Evolutionary conservation across 92 coral and sea anemone species (phyloP).

Genomic region (Bergia sp.): DNA sequence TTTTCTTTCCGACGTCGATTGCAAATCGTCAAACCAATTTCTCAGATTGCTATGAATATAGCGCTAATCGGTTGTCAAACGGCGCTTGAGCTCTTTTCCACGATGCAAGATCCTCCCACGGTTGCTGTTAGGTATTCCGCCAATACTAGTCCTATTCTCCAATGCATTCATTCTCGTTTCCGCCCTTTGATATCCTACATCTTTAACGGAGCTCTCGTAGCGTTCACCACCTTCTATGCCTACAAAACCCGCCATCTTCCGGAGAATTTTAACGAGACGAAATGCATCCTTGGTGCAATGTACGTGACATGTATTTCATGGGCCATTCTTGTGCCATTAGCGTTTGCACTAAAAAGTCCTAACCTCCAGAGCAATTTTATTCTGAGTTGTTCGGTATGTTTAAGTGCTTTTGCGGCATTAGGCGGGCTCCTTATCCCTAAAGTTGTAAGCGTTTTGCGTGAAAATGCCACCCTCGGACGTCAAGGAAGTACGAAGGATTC

Average conservation of each 20-base stretch:
- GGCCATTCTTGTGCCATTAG: slow-evolving; percentile 38
- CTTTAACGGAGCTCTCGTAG: slow-evolving; percentile 31
- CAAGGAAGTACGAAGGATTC: slow-evolving; percentile 19
- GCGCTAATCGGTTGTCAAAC: slow-evolving; percentile 37
- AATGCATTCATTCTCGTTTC: slow-evolving; percentile 37
- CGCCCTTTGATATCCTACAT: slow-evolving; percentile 38
- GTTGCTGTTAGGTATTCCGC: slow-evolving; percentile 32
- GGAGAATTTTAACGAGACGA: slow-evolving; percentile 40
- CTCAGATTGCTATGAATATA: slow-evolving; percentile 39
- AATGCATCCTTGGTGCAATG: slow-evolving; percentile 42
- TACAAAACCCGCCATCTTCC: slow-evolving; percentile 44
- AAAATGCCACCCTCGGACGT: not conserved
- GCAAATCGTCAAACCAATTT: slow-evolving; percentile 27
- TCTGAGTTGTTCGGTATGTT: slow-evolving; percentile 25
- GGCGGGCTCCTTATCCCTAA: slow-evolving; percentile 37
- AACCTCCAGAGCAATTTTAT: slow-evolving; percentile 35
- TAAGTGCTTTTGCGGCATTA: slow-evolving; percentile 32
- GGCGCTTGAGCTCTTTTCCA: slow-evolving; percentile 29
- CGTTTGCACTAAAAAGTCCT: slow-evolving; percentile 26
- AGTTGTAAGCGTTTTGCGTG: slow-evolving; percentile 29
- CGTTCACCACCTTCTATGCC: slow-evolving; percentile 36
- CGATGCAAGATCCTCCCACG: slow-evolving; percentile 36
- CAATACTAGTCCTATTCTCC: slow-evolving; percentile 24
- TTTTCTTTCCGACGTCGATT: slow-evolving; percentile 41
- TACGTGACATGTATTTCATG: slow-evolving; percentile 39